Evolutionary conservation across 2,888 invertebrate species (phyloP).

Genomic region (Brachynemurus nebulosus): DNA sequence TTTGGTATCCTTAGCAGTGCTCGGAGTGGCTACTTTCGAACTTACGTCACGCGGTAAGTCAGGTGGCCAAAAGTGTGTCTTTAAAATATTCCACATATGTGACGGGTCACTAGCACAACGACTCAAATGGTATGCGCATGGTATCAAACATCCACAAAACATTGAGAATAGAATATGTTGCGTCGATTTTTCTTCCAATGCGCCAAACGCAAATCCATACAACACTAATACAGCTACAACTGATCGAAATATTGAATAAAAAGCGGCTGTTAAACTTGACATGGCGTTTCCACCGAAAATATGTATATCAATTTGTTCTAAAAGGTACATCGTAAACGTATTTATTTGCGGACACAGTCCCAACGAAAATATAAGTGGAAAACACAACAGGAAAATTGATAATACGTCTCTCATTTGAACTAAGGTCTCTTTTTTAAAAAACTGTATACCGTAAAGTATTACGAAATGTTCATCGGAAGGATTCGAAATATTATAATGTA

Average conservation of each 20-base stretch:
- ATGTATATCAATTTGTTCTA: constrained; percentile 91
- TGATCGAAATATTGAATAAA: constrained; percentile 72
- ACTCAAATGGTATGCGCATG: constrained; percentile 84
- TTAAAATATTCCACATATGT: constrained; percentile 75
- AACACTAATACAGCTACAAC: constrained; percentile 62
- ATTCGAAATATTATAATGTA: constrained; percentile 25
- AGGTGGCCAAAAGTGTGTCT: constrained; percentile 66
- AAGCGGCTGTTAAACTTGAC: constrained; percentile 67
- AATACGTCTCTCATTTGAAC: constrained; percentile 57
- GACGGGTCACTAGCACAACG: constrained; percentile 84
- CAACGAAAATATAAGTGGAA: constrained; percentile 87
- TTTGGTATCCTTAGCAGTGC: constrained; percentile 32
- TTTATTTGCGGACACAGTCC: constrained; percentile 96
- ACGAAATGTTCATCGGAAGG: constrained; percentile 26
- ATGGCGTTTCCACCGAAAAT: constrained; percentile 81
- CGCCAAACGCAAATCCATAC: constrained; percentile 80
- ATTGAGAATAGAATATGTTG: constrained; percentile 91
- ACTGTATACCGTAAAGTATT: constrained; percentile 32
- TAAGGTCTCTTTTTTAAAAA: constrained; percentile 48
- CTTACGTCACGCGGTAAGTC: constrained; percentile 53
- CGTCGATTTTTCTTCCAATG: constrained; percentile 69
- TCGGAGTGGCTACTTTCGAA: constrained; percentile 29
- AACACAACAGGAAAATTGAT: constrained; percentile 68
- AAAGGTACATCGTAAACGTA: constrained; percentile 89
- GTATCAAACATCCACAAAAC: constrained; percentile 78